Conservation (phyloP, 2,888 invertebrate species). For the Agrochola circellaris region DNA sequence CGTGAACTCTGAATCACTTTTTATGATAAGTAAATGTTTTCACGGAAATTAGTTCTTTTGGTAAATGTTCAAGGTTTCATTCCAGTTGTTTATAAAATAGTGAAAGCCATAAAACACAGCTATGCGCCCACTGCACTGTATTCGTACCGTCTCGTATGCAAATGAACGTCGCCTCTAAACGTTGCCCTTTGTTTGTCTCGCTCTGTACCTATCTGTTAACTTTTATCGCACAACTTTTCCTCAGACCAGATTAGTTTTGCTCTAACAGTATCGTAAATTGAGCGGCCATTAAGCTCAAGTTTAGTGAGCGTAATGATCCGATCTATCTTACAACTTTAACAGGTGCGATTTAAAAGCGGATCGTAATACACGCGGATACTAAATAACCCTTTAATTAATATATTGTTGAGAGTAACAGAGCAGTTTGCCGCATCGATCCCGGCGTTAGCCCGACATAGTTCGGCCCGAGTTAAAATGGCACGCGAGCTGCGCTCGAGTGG, state of each 20-base stretch:
- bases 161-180: slow-evolving; percentile 81
- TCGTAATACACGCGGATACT: slow-evolving; percentile 58
- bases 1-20: slow-evolving; percentile 32
- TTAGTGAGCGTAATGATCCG: slow-evolving; percentile 75
- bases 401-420: slow-evolving; percentile 68
- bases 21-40: slow-evolving; percentile 46
- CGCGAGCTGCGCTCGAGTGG: slow-evolving; percentile 84
- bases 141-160: slow-evolving; percentile 77
- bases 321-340: slow-evolving; percentile 74
- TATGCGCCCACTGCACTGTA: slow-evolving; percentile 73
- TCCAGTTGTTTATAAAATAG: slow-evolving; percentile 65
- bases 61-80: slow-evolving; percentile 56
- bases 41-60: slow-evolving; percentile 44
- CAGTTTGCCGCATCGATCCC: slow-evolving; percentile 72
- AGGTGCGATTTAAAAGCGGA: slow-evolving; percentile 67
- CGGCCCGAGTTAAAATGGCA: slow-evolving; percentile 81
- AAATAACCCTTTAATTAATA: slow-evolving; percentile 71
- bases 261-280: slow-evolving; percentile 81
- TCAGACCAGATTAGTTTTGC: slow-evolving; percentile 83
- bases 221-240: slow-evolving; percentile 83
- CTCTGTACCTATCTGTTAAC: slow-evolving; percentile 75
- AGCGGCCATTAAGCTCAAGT: slow-evolving; percentile 74
- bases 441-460: slow-evolving; percentile 80
- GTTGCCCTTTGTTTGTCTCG: slow-evolving; percentile 79
- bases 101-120: slow-evolving; percentile 74